Base-by-base conservation (phyloP, 2,113 vertebrate species). In the Pholis gunnellus region DNA sequence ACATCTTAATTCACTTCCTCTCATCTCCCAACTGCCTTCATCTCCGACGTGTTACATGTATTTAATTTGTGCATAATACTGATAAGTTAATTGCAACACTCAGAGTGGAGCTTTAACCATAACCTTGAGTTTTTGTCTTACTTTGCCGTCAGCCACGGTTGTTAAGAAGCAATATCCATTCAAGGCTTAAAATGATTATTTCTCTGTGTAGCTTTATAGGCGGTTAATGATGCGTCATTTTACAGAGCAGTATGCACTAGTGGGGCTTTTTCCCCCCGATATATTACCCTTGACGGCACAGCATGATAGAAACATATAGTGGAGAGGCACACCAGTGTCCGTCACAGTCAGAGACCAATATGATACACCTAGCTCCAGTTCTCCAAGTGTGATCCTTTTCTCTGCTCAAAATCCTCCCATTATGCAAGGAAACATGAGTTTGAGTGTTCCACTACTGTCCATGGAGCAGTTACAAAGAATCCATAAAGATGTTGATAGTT, bases 51-150 rank as follows among this genome's bases (percentile, higher is more conserved):
- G 64, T 8, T 52, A 20, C 18, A 59, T 75, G 56, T 7, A 20
- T 83, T 85, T 78, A 46, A 81, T 83, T 56, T 72, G 38, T 14
- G 4, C 2, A 48, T 40, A 31, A 65, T 66, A 20, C 14, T 54
- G 34, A 46, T 68, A 31, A 56, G 48, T 78, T 79, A 59, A 83
- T 48, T 65, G 52, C 27, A 77, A 14, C 36, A 82, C 50, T 81
- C 56, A 59, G 14, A 72, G 25, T 6, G 57, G 8, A 59, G 29
- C 40, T 71, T 68, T 11, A 1, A 15, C 56, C 8, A 3, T 22
- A 83, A 65, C 74, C 79, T 56, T 75, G 40, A 11, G 2, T 60
- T 74, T 56, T 73, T 54, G 9, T 70, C 9, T 67, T 29, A 17
- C 9, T 61, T 63, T 60, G 60, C 64, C 31, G 0, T 54, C n/a